Percentiles rank a stretch among this genome's conserved stretches.
Evolutionary conservation across 2,888 invertebrate genomes (phyloP).

Genomic region (Chouioia cunea): DNA sequence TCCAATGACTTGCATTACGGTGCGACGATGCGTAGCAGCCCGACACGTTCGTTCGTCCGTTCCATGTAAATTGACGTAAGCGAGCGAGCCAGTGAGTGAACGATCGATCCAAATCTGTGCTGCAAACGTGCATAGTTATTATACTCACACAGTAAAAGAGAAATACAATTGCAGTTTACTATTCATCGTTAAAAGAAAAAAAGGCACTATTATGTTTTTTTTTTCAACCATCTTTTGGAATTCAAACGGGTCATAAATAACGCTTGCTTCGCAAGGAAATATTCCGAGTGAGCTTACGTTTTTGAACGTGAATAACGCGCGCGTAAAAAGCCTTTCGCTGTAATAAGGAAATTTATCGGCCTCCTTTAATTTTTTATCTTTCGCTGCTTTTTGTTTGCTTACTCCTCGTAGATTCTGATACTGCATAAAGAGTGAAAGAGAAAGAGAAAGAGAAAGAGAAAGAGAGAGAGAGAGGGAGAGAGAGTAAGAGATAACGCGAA

Average conservation of each 20-base stretch:
- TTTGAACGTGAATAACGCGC: constrained; percentile 13
- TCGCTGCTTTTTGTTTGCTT: not conserved
- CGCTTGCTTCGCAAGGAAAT: not conserved
- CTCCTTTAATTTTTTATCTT: constrained; percentile 22
- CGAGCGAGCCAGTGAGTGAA: not conserved
- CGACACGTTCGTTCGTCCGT: not conserved
- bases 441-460: no score
- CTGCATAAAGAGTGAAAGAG: no score
- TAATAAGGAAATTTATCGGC: constrained; percentile 34
- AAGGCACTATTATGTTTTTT: no score
- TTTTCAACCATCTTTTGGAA: no score
- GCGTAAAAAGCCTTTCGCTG: constrained; percentile 16
- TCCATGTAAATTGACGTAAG: constrained; percentile 27
- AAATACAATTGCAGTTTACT: no score
- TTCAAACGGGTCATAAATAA: no score
- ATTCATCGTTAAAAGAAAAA: no score
- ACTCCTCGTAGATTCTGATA: not conserved
- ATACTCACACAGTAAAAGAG: no score
- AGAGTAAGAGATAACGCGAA: no score
- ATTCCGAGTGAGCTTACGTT: no score
- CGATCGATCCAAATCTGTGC: constrained; percentile 13
- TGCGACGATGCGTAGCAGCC: constrained; percentile 34
- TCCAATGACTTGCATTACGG: constrained; percentile 42
- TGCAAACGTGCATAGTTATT: no score
- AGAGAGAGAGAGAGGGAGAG: no score